Evolutionary conservation across 2,888 invertebrate genomes (phyloP).

Genomic region (Habrosyne pyritoides): DNA sequence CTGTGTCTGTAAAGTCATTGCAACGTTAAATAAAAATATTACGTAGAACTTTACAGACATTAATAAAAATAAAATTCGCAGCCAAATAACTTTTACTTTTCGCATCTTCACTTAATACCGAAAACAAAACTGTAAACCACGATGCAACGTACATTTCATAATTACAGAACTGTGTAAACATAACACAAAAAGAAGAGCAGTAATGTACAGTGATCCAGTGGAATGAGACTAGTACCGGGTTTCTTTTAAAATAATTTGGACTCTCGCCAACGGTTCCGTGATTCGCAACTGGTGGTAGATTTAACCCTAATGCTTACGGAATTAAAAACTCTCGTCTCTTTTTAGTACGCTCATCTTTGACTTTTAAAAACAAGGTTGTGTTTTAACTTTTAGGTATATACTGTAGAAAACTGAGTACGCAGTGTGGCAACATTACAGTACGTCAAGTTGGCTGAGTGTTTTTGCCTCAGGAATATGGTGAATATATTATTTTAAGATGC

Average conservation of each 20-base stretch:
- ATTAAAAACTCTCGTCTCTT: conserved; percentile 63
- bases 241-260: conserved; percentile 81
- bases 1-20: background rate
- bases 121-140: background rate
- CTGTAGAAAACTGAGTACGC: too few species aligned
- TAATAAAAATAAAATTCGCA: background rate
- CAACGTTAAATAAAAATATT: background rate
- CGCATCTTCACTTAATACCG: background rate
- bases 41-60: background rate
- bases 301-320: conserved; percentile 61
- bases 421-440: too few species aligned
- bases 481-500: too few species aligned
- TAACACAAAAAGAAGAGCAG: conserved; percentile 43
- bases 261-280: conserved; percentile 56
- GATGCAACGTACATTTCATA: background rate
- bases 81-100: background rate
- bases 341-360: conserved; percentile 49
- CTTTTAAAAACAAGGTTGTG: conserved; percentile 31
- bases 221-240: conserved; percentile 65
- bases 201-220: conserved; percentile 50
- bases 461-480: too few species aligned
- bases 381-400: background rate
- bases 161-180: conserved; percentile 23
- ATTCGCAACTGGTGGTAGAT: conserved; percentile 77
- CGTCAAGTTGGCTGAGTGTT: too few species aligned